phyloP scores from a whole-genome alignment of 1,140 invertebrate genomes.

The Anoplolepis gracilipes region DNA sequence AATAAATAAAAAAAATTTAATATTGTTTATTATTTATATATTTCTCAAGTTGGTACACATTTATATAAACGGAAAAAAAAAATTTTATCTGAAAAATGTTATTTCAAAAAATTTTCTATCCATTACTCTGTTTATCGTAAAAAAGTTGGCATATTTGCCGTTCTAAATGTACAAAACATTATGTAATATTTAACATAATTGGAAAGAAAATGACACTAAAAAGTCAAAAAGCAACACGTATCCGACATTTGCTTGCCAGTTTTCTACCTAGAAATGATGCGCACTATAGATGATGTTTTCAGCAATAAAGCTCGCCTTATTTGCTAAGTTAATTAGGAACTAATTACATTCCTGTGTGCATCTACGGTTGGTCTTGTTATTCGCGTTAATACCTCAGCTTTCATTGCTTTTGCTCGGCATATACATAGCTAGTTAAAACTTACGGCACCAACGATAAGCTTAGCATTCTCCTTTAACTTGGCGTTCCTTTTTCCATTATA shows the following conservation, averaged over 20 bases:
- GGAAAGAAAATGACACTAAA: not conserved
- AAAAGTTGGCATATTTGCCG: not conserved
- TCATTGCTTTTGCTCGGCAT: conserved; percentile 56
- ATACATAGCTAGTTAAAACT: conserved; percentile 62
- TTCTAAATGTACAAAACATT: not conserved
- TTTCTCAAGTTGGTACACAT: not conserved
- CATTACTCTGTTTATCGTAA: not conserved
- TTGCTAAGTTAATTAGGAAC: conserved; percentile 54
- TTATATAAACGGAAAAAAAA: not conserved
- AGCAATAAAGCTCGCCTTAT: conserved; percentile 18
- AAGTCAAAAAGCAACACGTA: not conserved
- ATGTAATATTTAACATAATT: not conserved
- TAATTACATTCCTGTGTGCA: conserved; percentile 56
- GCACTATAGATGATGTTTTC: conserved; percentile 5
- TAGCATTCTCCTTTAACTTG: conserved; percentile 22
- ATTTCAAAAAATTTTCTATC: not conserved
- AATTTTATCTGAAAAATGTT: not conserved
- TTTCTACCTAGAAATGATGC: conserved; percentile 8
- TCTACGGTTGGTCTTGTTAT: conserved; percentile 53
- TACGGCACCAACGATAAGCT: conserved; percentile 54
- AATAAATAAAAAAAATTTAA: not conserved
- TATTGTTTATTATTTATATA: not conserved
- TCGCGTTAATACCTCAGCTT: conserved; percentile 52
- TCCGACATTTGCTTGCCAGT: not conserved
- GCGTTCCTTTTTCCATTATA: conserved; percentile 17